A percentile compares a stretch with the other conserved stretches of the same genome.
Evolutionary conservation across 2,888 invertebrate species (phyloP).

Genomic region (Synanthedon myopaeformis): DNA sequence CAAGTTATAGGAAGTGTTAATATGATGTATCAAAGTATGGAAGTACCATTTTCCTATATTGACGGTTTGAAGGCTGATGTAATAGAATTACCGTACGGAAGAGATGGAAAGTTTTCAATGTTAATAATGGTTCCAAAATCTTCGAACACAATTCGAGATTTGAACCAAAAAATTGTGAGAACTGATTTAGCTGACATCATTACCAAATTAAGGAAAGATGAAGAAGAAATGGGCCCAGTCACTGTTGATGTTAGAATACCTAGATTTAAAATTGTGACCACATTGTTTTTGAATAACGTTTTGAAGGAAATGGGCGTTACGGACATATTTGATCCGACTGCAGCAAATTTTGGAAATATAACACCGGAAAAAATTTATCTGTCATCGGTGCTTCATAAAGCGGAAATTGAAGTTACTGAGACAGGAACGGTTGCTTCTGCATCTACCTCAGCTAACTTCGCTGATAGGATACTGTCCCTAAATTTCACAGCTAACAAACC

Average conservation of each 20-base stretch:
- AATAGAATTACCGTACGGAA: constrained; percentile 77
- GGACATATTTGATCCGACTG: constrained; percentile 72
- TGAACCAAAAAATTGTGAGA: constrained; percentile 62
- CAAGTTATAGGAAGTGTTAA: constrained; percentile 66
- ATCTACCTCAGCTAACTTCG: constrained; percentile 58
- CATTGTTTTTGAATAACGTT: constrained; percentile 70
- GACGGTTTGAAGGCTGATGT: constrained; percentile 68
- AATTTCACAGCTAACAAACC: constrained; percentile 74
- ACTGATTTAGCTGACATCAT: constrained; percentile 64
- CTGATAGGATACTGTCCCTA: constrained; percentile 70
- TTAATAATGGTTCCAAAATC: constrained; percentile 73
- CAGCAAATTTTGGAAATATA: constrained; percentile 70
- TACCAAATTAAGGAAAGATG: constrained; percentile 51
- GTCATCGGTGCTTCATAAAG: constrained; percentile 77
- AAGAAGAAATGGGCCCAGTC: constrained; percentile 62
- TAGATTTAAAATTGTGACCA: constrained; percentile 72
- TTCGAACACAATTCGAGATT: constrained; percentile 51
- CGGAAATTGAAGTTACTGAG: constrained; percentile 81
- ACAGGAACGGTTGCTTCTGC: constrained; percentile 79
- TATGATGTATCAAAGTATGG: constrained; percentile 79
- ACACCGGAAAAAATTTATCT: constrained; percentile 67
- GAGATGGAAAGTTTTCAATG: constrained; percentile 71
- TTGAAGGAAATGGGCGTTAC: constrained; percentile 74
- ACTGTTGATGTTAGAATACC: constrained; percentile 75
- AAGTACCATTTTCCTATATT: constrained; percentile 70